Evolutionary conservation across 2,888 invertebrate genomes (phyloP).

Genomic region (Chymomyza amoena): DNA sequence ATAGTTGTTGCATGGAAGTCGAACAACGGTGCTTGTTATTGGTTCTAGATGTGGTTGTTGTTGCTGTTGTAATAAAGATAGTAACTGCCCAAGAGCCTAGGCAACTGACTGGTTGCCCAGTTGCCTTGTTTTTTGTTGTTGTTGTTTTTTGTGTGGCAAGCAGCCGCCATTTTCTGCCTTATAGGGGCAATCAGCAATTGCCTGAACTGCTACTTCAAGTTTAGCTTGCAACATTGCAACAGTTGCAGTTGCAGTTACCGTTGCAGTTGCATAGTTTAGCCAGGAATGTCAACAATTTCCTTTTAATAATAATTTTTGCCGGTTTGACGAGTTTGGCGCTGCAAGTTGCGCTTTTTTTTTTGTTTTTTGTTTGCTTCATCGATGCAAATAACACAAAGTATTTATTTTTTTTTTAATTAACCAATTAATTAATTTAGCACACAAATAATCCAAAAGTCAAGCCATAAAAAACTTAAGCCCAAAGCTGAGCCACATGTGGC

Average conservation of each 20-base stretch:
- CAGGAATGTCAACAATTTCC: constrained; percentile 72
- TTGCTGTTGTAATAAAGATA: constrained; percentile 68
- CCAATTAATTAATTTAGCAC: constrained; percentile 56
- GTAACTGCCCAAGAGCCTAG: constrained; percentile 31
- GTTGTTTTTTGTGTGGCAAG: constrained; percentile 3
- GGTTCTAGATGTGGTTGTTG: constrained; percentile 30
- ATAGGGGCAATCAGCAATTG: constrained; percentile 72
- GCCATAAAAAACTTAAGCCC: not conserved
- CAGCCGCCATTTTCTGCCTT: constrained; percentile 56
- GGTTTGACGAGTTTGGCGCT: constrained; percentile 44
- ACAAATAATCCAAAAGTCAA: constrained; percentile 9
- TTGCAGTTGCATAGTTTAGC: constrained; percentile 64
- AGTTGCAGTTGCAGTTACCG: constrained; percentile 63
- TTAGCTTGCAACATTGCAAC: constrained; percentile 28
- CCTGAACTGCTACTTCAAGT: constrained; percentile 62
- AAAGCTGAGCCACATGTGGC: not conserved
- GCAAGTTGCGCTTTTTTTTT: not conserved
- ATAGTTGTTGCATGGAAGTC: constrained; percentile 10
- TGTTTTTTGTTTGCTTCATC: constrained; percentile 5
- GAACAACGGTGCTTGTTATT: constrained; percentile 46
- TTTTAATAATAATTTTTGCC: constrained; percentile 57
- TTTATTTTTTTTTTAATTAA: constrained; percentile 14
- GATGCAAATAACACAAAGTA: constrained; percentile 32
- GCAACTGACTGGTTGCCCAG: not conserved
- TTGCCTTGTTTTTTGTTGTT: not conserved